A percentile compares a stretch with the other conserved stretches of the same genome.
These are phyloP conservation scores for Propsilocerus akamusi DNA, from an alignment of 1,140 invertebrate species.

Conservation along the genomic window DNA sequence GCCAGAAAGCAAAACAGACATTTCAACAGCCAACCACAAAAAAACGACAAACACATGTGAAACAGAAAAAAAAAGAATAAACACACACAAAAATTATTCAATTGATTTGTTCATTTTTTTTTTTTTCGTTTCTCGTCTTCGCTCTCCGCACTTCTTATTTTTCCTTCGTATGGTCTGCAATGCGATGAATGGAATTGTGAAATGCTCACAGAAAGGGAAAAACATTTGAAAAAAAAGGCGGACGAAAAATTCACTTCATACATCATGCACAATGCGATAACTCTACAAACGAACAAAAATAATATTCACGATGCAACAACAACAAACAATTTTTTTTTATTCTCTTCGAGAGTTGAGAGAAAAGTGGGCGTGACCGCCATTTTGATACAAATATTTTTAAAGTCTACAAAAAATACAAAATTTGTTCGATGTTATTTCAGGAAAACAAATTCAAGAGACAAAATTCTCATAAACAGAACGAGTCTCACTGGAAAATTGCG, in stretches of 20 bases:
- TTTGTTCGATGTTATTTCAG: too few species aligned
- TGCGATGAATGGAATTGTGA: background rate
- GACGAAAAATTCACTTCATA: background rate
- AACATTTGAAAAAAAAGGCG: background rate
- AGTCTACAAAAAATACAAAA: too few species aligned
- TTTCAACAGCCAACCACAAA: constrained; percentile 4
- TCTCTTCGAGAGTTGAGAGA: background rate
- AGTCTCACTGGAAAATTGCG: too few species aligned
- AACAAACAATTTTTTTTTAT: background rate
- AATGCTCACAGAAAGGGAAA: background rate
- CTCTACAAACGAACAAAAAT: background rate
- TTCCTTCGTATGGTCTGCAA: background rate
- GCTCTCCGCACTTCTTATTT: background rate
- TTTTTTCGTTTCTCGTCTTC: background rate
- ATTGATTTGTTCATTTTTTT: too few species aligned
- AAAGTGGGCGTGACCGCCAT: background rate
- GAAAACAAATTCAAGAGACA: too few species aligned
- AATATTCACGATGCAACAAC: too few species aligned
- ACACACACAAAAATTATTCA: too few species aligned
- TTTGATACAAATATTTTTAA: too few species aligned
- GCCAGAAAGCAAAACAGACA: background rate
- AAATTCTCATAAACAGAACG: too few species aligned
- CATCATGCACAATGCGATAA: background rate
- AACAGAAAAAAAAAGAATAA: background rate
- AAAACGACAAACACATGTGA: background rate